Base-by-base conservation (phyloP, 2,888 invertebrate species). In the Eurytoma californica region DNA sequence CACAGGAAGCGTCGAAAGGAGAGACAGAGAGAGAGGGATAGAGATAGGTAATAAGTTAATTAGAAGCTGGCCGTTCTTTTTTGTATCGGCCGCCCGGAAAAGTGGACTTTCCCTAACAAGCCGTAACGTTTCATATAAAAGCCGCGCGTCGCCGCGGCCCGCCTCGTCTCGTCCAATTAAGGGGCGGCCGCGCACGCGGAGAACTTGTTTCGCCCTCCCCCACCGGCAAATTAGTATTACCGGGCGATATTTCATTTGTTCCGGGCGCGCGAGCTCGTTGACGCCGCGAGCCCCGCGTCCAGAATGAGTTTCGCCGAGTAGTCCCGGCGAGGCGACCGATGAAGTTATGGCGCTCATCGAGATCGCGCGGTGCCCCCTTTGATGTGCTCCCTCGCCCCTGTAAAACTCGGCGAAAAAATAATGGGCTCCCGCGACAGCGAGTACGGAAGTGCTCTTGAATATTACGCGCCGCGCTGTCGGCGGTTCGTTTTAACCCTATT, bases 191-290 rank as follows among this genome's bases (percentile, higher is more conserved):
- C 20, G 69, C 20, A 20, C 51, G 14, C 51, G 24, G 47, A 16
- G 53, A 14, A 58, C 66, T 58, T 66, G 77, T 77, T 66, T 77
- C 57, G 65, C 70, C n/a, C 49, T 60, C 60, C 39, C 39, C 2
- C 39, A 39, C 39, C 39, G 4, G 67, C 53, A 61, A 69, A 75
- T 75, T 68, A 75, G 75, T 68, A 68, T 68, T 68, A 68, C 61
- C 53, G 16, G 47, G 39, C 51, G 55, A 68, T 75, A 75, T 75
- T 75, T 75, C 75, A 75, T 75, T 75, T 60, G 67, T 68, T 68
- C 20, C 39, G 39, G 39, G 39, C 39, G 39, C 39, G 39, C 39
- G 39, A 39, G 7, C 39, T 39, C 39, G 39, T 39, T 39, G 39
- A 39, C 66, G 60, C 61, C 18, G 58, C 20, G n/a, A 2, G 5